Conservation (phyloP, 2,888 invertebrate species). For the Hydrotaea cyrtoneurina region DNA sequence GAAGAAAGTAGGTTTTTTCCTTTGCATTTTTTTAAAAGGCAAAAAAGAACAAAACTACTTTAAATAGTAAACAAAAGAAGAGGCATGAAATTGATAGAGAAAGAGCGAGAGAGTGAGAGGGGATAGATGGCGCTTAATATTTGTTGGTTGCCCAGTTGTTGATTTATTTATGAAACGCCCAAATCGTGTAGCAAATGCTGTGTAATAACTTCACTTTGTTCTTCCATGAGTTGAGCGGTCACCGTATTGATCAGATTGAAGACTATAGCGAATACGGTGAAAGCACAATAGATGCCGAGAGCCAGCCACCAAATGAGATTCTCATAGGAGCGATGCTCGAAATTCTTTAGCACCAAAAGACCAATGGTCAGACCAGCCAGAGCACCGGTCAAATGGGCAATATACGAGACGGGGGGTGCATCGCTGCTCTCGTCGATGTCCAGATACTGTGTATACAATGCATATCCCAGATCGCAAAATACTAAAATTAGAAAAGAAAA, state of each 20-base stretch:
- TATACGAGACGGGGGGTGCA: constrained; percentile 93
- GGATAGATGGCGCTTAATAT: background rate
- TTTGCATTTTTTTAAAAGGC: constrained; percentile 65
- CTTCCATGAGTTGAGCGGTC: constrained; percentile 79
- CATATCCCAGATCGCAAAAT: constrained; percentile 96
- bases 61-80: constrained; percentile 12
- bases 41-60: background rate
- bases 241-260: constrained; percentile 89
- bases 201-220: constrained; percentile 80
- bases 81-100: background rate
- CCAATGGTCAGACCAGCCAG: constrained; percentile 97
- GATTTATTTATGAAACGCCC: constrained; percentile 79
- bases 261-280: constrained; percentile 94
- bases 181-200: constrained; percentile 81
- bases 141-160: background rate
- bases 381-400: constrained; percentile 97
- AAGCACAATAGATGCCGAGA: constrained; percentile 94
- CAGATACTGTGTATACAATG: constrained; percentile 93
- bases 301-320: constrained; percentile 98
- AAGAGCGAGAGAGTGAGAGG: background rate
- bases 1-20: background rate
- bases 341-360: constrained; percentile 95
- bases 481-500: constrained; percentile 79
- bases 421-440: constrained; percentile 68
- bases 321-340: constrained; percentile 93